Conservation (phyloP, 2,888 invertebrate species). For the Agapostemon virescens region DNA sequence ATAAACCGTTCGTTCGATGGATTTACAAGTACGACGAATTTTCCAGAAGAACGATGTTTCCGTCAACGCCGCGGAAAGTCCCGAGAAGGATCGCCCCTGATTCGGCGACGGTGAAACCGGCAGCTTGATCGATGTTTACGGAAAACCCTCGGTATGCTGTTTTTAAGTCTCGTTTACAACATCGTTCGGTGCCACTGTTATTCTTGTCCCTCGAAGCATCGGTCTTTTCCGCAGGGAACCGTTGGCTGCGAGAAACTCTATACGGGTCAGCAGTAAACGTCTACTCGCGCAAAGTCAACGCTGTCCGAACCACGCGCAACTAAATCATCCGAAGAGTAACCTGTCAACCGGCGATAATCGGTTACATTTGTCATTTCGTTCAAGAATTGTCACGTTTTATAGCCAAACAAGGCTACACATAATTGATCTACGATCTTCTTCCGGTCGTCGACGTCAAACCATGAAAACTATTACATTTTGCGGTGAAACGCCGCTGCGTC, state of each 20-base stretch:
- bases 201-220: conserved; percentile 6
- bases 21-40: conserved; percentile 45
- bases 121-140: not conserved
- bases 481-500: no score
- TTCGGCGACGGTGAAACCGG: not conserved
- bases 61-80: conserved; percentile 10
- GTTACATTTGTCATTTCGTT: no score
- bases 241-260: conserved; percentile 23
- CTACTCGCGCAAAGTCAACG: not conserved
- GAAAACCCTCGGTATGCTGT: not conserved
- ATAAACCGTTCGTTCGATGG: conserved; percentile 50
- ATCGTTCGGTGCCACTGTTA: conserved; percentile 5
- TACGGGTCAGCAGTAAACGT: conserved; percentile 43
- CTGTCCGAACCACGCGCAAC: not conserved
- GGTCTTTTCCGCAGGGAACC: not conserved
- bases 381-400: no score
- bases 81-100: not conserved
- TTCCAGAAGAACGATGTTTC: not conserved
- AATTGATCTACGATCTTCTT: no score
- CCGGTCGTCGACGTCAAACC: no score
- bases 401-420: no score
- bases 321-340: not conserved
- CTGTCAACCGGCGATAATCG: not conserved
- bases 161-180: not conserved
- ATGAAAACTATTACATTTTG: no score